Percentiles rank a stretch among this genome's conserved stretches.
These are phyloP conservation scores for Nycticorax nycticorax DNA, from an alignment of 2,113 vertebrate species.

Conservation along the genomic window DNA sequence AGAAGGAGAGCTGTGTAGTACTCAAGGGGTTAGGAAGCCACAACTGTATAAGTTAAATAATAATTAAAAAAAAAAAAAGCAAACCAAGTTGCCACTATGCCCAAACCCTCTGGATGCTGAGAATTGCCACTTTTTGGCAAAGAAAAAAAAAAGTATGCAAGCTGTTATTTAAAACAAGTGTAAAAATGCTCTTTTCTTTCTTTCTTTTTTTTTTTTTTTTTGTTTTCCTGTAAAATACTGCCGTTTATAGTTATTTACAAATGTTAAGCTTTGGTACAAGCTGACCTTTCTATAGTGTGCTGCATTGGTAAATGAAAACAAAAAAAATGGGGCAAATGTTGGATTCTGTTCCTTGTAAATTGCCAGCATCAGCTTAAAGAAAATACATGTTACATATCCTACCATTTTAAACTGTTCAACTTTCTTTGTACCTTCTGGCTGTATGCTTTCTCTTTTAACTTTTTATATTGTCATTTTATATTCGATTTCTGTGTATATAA, in stretches of 20 bases:
- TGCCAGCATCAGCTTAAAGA: constrained; percentile 90
- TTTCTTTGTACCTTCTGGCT: constrained; percentile 96
- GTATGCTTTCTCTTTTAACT: constrained; percentile 97
- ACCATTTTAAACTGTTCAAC: constrained; percentile 92
- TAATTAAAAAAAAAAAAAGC: constrained; percentile 6
- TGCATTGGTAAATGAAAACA: constrained; percentile 83
- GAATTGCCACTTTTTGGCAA: constrained; percentile 73
- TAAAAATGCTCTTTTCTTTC: constrained; percentile 74
- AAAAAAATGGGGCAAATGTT: constrained; percentile 76
- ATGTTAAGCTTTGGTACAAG: constrained; percentile 94
- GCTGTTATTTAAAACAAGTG: constrained; percentile 79
- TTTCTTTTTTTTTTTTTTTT: constrained; percentile 39
- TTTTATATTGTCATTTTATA: constrained; percentile 99
- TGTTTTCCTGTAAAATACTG: constrained; percentile 87
- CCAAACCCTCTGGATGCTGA: constrained; percentile 78
- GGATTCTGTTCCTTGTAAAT: constrained; percentile 88
- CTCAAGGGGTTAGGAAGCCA: constrained; percentile 69
- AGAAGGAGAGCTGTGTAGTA: constrained; percentile 70
- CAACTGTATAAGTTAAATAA: constrained; percentile 53
- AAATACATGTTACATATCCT: constrained; percentile 90
- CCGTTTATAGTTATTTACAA: constrained; percentile 95
- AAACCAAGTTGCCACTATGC: constrained; percentile 73
- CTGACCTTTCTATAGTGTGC: constrained; percentile 84
- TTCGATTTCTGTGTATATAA: constrained; percentile 95
- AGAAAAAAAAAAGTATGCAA: constrained; percentile 76